Evolutionary conservation across 2,797 vertebrate species (phyloP).

Genomic region (Artibeus lituratus): DNA sequence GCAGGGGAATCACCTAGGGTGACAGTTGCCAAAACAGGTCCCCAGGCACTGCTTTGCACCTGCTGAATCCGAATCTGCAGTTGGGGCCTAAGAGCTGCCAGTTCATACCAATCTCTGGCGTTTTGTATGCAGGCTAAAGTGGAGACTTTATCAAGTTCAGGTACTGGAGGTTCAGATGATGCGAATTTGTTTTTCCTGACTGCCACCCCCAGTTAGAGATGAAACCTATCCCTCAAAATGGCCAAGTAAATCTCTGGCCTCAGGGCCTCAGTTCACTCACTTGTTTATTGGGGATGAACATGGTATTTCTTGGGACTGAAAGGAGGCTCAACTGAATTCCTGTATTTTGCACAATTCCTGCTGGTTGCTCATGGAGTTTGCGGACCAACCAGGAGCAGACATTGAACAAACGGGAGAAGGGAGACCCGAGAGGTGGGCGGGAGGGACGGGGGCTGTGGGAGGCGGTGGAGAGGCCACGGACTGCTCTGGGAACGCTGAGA

Average conservation of each 20-base stretch:
- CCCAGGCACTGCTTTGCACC: background rate
- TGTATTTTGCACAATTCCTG: background rate
- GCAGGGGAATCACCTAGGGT: background rate
- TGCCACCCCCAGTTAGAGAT: background rate
- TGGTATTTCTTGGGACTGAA: background rate
- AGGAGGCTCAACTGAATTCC: background rate
- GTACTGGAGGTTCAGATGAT: background rate
- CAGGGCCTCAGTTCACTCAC: background rate
- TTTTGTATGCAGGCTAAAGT: background rate
- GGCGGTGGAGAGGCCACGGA: accelerated
- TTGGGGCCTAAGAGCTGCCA: background rate
- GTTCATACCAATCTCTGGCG: background rate
- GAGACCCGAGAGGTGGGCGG: background rate
- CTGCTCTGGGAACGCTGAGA: background rate
- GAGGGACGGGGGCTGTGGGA: accelerated
- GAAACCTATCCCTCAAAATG: background rate
- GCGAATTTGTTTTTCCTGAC: background rate
- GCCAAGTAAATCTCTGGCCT: background rate
- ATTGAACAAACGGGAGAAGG: background rate
- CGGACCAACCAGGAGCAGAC: background rate
- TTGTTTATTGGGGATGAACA: background rate
- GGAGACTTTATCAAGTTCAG: background rate
- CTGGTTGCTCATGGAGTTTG: background rate
- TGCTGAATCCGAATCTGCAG: background rate
- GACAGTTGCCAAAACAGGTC: background rate